phyloP scores from a whole-genome alignment of 2,888 invertebrate genomes.

The Idaea aversata region DNA sequence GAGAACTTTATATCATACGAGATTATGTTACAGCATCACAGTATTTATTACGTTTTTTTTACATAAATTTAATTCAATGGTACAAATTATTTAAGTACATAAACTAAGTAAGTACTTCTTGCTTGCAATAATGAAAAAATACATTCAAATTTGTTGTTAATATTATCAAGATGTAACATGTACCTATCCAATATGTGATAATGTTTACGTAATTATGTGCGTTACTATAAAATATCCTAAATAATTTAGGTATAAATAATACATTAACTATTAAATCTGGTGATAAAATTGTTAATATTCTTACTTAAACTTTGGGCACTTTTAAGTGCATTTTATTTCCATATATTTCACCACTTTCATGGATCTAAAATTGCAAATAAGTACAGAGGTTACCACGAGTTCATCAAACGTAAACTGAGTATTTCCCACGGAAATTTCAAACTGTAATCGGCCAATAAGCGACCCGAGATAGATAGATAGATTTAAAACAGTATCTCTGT shows the following conservation, averaged over 20 bases:
- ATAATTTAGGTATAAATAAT: not conserved
- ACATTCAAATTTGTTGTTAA: not conserved
- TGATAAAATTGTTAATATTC: not conserved
- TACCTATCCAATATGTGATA: slow-evolving; percentile 26
- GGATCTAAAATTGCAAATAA: no score
- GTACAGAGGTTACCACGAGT: no score
- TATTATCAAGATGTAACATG: not conserved
- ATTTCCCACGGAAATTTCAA: no score
- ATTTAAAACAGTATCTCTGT: no score
- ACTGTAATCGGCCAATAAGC: no score
- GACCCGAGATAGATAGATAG: no score
- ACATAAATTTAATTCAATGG: not conserved
- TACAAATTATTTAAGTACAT: not conserved
- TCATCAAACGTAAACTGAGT: no score
- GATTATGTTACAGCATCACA: not conserved
- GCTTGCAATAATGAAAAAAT: slow-evolving; percentile 2
- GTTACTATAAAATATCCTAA: slow-evolving; percentile 15
- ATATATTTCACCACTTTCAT: not conserved
- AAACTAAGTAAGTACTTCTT: slow-evolving; percentile 2
- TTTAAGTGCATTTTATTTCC: not conserved
- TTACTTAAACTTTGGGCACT: not conserved
- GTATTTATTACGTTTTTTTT: slow-evolving; percentile 14
- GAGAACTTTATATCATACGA: not conserved
- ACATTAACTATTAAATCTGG: not conserved
- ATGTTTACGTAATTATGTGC: slow-evolving; percentile 28